phyloP scores from a whole-genome alignment of 2,888 invertebrate genomes.

The Sphinx pinastri region DNA sequence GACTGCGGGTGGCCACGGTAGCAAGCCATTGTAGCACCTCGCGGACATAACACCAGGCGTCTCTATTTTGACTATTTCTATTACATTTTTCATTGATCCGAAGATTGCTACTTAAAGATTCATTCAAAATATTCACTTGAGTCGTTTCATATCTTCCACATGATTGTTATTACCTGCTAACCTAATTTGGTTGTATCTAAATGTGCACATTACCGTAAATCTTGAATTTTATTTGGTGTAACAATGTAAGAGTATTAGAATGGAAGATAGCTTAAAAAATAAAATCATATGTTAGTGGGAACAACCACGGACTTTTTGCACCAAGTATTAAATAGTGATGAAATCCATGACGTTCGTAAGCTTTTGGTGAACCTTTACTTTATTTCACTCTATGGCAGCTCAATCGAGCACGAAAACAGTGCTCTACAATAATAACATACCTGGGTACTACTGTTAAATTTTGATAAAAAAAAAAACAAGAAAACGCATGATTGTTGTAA shows the following conservation, averaged over 20 bases:
- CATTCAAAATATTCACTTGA: slow-evolving; percentile 12
- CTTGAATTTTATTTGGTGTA: background rate
- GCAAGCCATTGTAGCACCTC: slow-evolving; percentile 53
- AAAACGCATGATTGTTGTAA: too few species aligned
- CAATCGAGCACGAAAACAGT: too few species aligned
- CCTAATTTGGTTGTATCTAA: slow-evolving; percentile 9
- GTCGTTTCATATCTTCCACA: slow-evolving; percentile 18
- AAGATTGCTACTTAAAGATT: slow-evolving; percentile 15
- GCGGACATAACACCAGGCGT: slow-evolving; percentile 63
- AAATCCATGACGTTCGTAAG: too few species aligned
- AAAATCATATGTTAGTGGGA: too few species aligned
- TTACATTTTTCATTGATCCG: slow-evolving; percentile 13
- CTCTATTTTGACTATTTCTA: slow-evolving; percentile 37
- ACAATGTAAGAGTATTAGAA: slow-evolving; percentile 1
- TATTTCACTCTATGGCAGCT: too few species aligned
- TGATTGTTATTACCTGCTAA: slow-evolving; percentile 13
- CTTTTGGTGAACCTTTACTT: too few species aligned
- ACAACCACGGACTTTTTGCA: too few species aligned
- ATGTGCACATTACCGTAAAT: slow-evolving; percentile 4
- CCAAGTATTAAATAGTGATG: too few species aligned
- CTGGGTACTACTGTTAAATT: too few species aligned
- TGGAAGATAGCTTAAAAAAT: background rate
- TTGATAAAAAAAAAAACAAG: too few species aligned
- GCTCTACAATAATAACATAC: too few species aligned
- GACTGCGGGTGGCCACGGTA: slow-evolving; percentile 71